A percentile compares a stretch with the other conserved stretches of the same genome.
Evolutionary conservation across 2,113 vertebrate species (phyloP).

Genomic region (Cyanoderma ruficeps): DNA sequence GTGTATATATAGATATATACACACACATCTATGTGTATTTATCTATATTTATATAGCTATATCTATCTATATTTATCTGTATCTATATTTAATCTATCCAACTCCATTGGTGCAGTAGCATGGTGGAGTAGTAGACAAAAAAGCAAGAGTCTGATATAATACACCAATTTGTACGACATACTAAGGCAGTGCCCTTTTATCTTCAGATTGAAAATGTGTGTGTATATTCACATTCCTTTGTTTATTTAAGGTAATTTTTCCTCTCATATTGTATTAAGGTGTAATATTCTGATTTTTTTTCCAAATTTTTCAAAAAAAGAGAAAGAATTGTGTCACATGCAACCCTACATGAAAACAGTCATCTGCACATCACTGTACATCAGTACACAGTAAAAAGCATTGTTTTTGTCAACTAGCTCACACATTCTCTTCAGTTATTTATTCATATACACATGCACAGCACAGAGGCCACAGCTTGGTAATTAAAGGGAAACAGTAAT

Average conservation of each 20-base stretch:
- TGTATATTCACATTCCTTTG: not conserved
- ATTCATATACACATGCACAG: not conserved
- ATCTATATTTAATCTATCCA: not conserved
- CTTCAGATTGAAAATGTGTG: not conserved
- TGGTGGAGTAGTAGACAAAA: not conserved
- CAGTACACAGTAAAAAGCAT: not conserved
- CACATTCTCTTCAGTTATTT: not conserved
- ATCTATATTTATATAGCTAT: not conserved
- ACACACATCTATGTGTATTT: not conserved
- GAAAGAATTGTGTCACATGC: not conserved
- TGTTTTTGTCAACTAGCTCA: not conserved
- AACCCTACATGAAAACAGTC: not conserved
- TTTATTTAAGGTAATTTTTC: not conserved
- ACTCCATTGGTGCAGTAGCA: not conserved
- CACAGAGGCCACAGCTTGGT: not conserved
- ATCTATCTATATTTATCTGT: not conserved
- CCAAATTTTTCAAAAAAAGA: not conserved
- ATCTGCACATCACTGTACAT: not conserved
- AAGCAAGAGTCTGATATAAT: not conserved
- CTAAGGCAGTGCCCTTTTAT: not conserved
- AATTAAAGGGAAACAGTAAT: not conserved
- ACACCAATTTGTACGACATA: not conserved
- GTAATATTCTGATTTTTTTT: not conserved
- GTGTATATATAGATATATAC: not conserved
- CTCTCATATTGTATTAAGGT: not conserved